A percentile compares a stretch with the other conserved stretches of the same genome.
Conservation (phyloP, 2,888 invertebrate species). For the Archaeoteleia sp. region DNA sequence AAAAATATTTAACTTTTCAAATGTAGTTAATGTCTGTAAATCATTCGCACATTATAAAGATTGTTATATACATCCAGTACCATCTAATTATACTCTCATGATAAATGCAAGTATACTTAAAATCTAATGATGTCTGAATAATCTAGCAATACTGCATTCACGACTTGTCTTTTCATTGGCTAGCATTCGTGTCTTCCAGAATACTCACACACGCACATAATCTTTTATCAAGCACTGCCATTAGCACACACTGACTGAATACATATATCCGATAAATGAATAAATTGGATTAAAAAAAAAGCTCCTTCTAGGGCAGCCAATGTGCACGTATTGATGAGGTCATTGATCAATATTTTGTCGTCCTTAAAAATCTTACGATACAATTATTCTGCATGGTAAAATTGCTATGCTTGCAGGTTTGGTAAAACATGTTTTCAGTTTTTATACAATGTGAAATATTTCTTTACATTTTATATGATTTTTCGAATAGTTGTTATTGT, state of each 20-base stretch:
- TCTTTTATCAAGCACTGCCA: neutral
- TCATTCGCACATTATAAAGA: too few relatives aligned
- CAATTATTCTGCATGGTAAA: conserved; percentile 2
- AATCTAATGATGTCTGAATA: neutral
- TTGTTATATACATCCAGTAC: too few relatives aligned
- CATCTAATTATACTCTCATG: too few relatives aligned
- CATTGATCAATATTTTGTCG: neutral
- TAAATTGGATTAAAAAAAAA: neutral
- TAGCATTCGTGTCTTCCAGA: conserved; percentile 1
- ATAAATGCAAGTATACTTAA: too few relatives aligned
- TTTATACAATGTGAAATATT: too few relatives aligned
- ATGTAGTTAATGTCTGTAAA: too few relatives aligned
- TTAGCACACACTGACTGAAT: neutral
- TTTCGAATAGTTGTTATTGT: too few relatives aligned
- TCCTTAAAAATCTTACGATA: neutral
- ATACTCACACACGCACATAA: conserved; percentile 3
- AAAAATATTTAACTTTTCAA: too few relatives aligned
- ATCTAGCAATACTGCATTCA: conserved; percentile 30
- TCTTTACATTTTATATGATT: too few relatives aligned
- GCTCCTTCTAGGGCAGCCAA: neutral
- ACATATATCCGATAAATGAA: too few relatives aligned
- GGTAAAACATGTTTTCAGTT: too few relatives aligned
- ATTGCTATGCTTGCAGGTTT: neutral
- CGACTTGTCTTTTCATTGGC: conserved; percentile 8
- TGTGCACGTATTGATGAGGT: neutral